Base-by-base conservation (phyloP, 2,888 invertebrate species). In the Eubasilissa splendida region DNA sequence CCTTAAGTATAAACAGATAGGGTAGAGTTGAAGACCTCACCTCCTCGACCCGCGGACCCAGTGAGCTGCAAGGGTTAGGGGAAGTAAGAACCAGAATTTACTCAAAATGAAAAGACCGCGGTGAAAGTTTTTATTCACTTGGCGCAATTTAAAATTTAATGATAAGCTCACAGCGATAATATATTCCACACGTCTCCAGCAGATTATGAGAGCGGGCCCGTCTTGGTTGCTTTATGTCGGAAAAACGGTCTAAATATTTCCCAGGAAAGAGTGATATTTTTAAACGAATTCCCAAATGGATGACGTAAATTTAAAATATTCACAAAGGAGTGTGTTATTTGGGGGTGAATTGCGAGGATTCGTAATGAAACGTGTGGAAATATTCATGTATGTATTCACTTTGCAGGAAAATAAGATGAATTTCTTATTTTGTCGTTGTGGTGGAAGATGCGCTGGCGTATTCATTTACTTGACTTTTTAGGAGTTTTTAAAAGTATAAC, bases 61-160 rank as follows among this genome's bases (percentile, higher is more conserved):
- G 22, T 22, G 22, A 22, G 22, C 22, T 22, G 12, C 9, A 54
- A 59, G 60, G 14, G 22, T n/a, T 8, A 7, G 22, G 22, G n/a
- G 22, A 60, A 60, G 60, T 3, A 14, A 60, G 14, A 12, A 14
- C 60, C 42, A 42, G 42, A 42, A 42, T 42, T 42, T 42, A 42
- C 42, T 8, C 60, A 22, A 60, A 60, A 60, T 60, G 14, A 42
- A 42, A 42, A 42, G 42, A 42, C 42, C 42, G 33, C 31, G 63
- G 63, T 11, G 33, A 78, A 71, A 63, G 33, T 31, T 71, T 53
- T 71, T 68, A 59, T 71, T 71, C 68, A 31, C 66, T 74, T 31
- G 54, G 52, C 42, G 73, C 50, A 74, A 74, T 79, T 73, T 63
- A 50, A 56, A 79, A 65, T 79, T 79, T 74, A 63, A 79, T 74